Percentiles rank a stretch among this genome's conserved stretches.
These are phyloP conservation scores for Thamnophis elegans DNA, from an alignment of 2,797 vertebrate species.

Conservation along the genomic window DNA sequence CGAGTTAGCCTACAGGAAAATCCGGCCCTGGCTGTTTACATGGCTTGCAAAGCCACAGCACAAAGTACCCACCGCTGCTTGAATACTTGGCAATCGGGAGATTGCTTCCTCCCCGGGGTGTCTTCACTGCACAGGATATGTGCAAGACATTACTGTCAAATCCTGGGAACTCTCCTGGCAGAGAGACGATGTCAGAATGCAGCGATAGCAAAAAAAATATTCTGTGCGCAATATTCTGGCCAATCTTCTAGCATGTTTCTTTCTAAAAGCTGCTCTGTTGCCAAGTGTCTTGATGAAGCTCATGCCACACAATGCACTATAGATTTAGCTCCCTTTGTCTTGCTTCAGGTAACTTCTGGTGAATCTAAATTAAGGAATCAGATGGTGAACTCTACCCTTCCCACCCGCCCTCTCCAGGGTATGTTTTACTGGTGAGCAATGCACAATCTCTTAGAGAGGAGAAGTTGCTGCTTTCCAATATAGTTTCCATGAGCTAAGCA, in stretches of 20 bases:
- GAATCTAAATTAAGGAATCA: not conserved
- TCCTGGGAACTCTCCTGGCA: not conserved
- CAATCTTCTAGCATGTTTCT: not conserved
- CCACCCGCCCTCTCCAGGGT: not conserved
- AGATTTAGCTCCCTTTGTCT: not conserved
- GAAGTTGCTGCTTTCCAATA: not conserved
- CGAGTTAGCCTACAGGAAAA: too few relatives aligned
- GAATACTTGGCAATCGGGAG: not conserved
- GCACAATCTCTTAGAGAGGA: not conserved
- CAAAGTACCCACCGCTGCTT: not conserved
- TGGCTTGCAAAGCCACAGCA: not conserved
- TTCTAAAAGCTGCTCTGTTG: not conserved
- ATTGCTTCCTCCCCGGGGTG: not conserved
- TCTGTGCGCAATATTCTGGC: not conserved
- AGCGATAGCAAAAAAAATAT: not conserved
- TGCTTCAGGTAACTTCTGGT: not conserved
- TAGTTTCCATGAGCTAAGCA: conserved; percentile 12
- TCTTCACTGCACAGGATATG: not conserved
- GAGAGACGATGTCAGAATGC: not conserved
- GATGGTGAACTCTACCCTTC: not conserved
- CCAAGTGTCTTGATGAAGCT: not conserved
- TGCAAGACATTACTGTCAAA: not conserved
- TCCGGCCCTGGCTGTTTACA: too few relatives aligned
- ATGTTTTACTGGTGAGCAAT: not conserved
- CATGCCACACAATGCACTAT: not conserved